Evolutionary conservation across 2,797 vertebrate genomes (phyloP).

Genomic region (Coendou prehensilis): DNA sequence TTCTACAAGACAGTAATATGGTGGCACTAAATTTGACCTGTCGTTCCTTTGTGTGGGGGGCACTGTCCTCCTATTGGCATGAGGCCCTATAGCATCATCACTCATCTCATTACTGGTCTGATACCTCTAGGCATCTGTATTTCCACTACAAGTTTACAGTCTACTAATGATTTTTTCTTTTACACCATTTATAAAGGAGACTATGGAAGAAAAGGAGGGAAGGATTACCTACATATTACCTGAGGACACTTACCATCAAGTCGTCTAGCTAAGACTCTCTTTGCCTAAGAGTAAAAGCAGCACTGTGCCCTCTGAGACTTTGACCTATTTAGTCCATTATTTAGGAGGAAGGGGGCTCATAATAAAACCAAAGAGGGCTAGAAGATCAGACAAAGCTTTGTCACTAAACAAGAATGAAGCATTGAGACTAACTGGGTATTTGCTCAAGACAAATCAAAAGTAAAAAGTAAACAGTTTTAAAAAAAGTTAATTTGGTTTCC

Average conservation of each 20-base stretch:
- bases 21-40: fast-evolving
- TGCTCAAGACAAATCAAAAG: slow-evolving; percentile 72
- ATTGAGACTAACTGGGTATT: slow-evolving; percentile 55
- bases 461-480: slow-evolving; percentile 69
- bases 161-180: neutral
- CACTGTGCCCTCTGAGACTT: neutral
- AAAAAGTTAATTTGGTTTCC: slow-evolving; percentile 72
- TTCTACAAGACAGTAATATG: neutral
- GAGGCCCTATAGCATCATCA: neutral
- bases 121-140: neutral
- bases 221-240: neutral
- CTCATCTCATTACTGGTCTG: neutral
- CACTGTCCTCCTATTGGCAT: fast-evolving
- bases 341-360: neutral
- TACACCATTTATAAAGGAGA: neutral
- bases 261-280: neutral
- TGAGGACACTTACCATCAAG: neutral
- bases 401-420: slow-evolving; percentile 61
- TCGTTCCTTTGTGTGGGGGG: too few relatives aligned
- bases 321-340: slow-evolving; percentile 5
- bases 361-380: slow-evolving; percentile 43
- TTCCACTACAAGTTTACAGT: neutral
- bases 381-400: neutral
- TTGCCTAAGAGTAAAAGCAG: neutral
- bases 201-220: neutral